Base-by-base conservation (phyloP, 2,888 invertebrate species). In the Rhagonycha fulva region DNA sequence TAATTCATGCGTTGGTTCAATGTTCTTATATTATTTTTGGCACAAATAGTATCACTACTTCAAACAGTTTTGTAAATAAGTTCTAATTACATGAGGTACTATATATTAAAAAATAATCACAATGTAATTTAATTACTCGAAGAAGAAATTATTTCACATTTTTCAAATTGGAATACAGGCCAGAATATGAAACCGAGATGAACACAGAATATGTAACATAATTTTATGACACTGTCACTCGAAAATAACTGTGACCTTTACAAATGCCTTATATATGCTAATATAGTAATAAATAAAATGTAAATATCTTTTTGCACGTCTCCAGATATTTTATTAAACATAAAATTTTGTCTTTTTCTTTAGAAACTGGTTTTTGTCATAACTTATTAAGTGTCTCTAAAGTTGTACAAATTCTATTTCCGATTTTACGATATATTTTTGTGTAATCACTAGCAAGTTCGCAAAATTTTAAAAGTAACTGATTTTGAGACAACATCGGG, bases 11-110 rank as follows among this genome's bases (percentile, higher is more conserved):
- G 68, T 66, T 74, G 66, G 47, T 47, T 47, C 47, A 72, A 72
- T 75, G 67, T 72, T 76, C 70, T 75, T 77, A 68, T 74, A 62
- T 63, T 66, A 66, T 23, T 73, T 72, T 78, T 78, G 78, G 78
- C 78, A 78, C 78, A 70, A 74, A 68, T 71, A 72, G 63, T 76
- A 78, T 76, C 76, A 78, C 78, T 76, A 71, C 74, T 78, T 76
- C 74, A 78, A 47, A 47, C n/a, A 71, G 77, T 75, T 75, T 75
- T 76, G 71, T 74, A 60, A 32, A 26, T 61, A 70, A 68, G 75
- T 75, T 76, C 72, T 9, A 19, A n/a, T 47, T 60, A 70, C 63
- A 19, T 66, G 9, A 19, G 19, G 1, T 2, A 47, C n/a, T 47
- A n/a, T 47, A 47, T n/a, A n/a, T 47, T n/a, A 47, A 47, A 47